These are phyloP conservation scores for Axea sp. DNA, from an alignment of 2,888 invertebrate species.

Conservation along the genomic window DNA sequence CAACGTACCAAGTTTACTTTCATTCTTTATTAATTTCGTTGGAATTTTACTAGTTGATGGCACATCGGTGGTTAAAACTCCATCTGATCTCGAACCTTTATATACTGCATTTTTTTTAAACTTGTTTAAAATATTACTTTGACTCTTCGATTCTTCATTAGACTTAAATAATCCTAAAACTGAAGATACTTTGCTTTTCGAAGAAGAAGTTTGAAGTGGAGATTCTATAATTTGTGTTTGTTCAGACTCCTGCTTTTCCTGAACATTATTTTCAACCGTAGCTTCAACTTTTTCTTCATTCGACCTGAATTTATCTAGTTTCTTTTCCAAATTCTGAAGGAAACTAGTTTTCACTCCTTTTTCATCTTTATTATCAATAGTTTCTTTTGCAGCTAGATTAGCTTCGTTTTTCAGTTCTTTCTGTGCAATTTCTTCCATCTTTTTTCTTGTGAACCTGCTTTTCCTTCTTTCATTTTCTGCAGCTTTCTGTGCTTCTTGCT, in stretches of 20 bases:
- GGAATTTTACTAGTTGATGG: slow-evolving; percentile 73
- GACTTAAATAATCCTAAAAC: slow-evolving; percentile 89
- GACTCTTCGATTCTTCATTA: slow-evolving; percentile 63
- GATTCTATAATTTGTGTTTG: background rate
- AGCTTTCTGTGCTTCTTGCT: slow-evolving; percentile 76
- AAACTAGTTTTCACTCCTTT: slow-evolving; percentile 80
- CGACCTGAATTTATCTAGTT: slow-evolving; percentile 74
- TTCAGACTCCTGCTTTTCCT: slow-evolving; percentile 73
- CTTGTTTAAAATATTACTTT: slow-evolving; percentile 73
- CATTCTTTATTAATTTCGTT: slow-evolving; percentile 68
- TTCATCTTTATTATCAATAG: slow-evolving; percentile 64
- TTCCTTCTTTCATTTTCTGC: slow-evolving; percentile 82
- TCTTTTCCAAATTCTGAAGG: slow-evolving; percentile 87
- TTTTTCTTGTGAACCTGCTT: slow-evolving; percentile 86
- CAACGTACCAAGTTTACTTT: slow-evolving; percentile 58
- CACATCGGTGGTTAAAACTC: slow-evolving; percentile 58
- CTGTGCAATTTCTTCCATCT: slow-evolving; percentile 75
- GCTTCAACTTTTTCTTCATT: slow-evolving; percentile 81
- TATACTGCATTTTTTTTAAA: slow-evolving; percentile 81
- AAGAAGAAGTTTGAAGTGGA: slow-evolving; percentile 77
- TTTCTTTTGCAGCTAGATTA: slow-evolving; percentile 69
- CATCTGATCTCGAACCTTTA: slow-evolving; percentile 71
- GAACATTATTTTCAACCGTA: slow-evolving; percentile 74
- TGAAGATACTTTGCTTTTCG: slow-evolving; percentile 86
- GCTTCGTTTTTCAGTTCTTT: slow-evolving; percentile 72